Evolutionary conservation across 2,797 vertebrate genomes (phyloP).

Genomic region (Myioborus miniatus): DNA sequence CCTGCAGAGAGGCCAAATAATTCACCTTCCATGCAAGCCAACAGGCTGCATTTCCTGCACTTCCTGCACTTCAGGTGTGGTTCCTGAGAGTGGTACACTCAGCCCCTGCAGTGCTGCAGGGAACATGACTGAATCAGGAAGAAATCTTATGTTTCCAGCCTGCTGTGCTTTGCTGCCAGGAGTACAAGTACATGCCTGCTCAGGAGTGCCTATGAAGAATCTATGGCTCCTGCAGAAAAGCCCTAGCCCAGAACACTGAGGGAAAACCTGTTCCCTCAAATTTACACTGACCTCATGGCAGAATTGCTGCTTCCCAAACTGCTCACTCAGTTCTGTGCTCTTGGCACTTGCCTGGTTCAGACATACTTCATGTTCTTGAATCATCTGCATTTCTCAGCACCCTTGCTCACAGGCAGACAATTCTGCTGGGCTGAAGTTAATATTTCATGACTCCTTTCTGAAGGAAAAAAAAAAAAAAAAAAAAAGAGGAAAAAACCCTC

Average conservation of each 20-base stretch:
- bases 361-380: neutral
- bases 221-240: neutral
- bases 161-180: neutral
- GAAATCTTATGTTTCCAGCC: neutral
- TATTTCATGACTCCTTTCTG: neutral
- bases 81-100: neutral
- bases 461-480: too few relatives aligned
- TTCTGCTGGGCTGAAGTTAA: neutral
- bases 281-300: neutral
- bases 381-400: neutral
- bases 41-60: rapidly evolving
- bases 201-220: neutral
- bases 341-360: neutral
- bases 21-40: neutral
- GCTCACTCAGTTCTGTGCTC: neutral
- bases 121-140: neutral
- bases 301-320: neutral
- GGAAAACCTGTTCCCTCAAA: neutral
- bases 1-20: neutral
- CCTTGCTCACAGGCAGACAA: neutral
- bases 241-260: neutral
- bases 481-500: rapidly evolving
- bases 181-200: neutral
- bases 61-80: neutral
- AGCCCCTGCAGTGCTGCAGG: neutral